phyloP scores from a whole-genome alignment of 2,797 vertebrate genomes.

The Florisuga fusca region DNA sequence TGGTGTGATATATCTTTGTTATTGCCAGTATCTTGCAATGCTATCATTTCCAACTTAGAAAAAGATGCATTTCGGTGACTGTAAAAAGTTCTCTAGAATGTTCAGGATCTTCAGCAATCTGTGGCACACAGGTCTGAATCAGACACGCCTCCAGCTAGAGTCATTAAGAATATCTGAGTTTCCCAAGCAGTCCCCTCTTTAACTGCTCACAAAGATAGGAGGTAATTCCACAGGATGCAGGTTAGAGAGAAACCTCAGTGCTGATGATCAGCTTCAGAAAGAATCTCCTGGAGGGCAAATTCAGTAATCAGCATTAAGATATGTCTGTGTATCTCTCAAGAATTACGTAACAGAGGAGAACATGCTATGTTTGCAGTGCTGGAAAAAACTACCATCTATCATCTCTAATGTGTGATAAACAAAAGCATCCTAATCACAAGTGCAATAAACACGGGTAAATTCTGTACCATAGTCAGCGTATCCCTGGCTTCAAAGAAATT shows the following conservation, averaged over 20 bases:
- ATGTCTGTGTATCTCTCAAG: not conserved
- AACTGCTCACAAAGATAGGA: not conserved
- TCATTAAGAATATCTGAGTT: not conserved
- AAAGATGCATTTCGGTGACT: not conserved
- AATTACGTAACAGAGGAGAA: not conserved
- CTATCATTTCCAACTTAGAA: not conserved
- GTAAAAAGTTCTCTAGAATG: not conserved
- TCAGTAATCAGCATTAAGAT: not conserved
- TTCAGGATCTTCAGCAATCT: not conserved
- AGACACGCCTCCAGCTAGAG: not conserved
- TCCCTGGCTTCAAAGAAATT: not conserved
- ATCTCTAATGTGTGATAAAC: no score
- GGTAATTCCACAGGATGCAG: not conserved
- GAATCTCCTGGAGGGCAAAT: not conserved
- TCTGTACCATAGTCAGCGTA: not conserved
- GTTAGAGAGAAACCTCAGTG: not conserved
- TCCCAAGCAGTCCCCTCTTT: not conserved
- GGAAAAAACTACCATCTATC: not conserved
- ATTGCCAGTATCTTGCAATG: not conserved
- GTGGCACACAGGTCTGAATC: not conserved
- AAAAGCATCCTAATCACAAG: not conserved
- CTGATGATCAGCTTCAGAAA: not conserved
- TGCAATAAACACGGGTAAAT: not conserved
- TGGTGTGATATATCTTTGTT: not conserved
- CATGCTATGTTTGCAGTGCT: not conserved